Conservation (phyloP, 2,797 vertebrate species). For the Dendrocincla fuliginosa region DNA sequence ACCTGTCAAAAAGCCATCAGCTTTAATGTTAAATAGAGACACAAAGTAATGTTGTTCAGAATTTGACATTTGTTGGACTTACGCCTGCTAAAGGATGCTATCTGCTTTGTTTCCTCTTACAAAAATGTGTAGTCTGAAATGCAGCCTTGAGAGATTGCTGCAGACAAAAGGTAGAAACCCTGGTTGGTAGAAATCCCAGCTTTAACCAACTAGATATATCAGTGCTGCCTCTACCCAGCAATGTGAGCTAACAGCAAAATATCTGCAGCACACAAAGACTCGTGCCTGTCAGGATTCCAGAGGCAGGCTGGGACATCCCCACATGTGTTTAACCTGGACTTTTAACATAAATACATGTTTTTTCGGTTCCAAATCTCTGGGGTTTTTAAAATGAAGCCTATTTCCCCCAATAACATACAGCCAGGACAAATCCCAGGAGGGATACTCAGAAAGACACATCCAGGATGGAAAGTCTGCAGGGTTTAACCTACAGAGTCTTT, state of each 20-base stretch:
- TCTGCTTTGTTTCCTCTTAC: slow-evolving; percentile 84
- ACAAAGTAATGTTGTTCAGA: slow-evolving; percentile 82
- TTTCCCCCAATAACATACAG: not conserved
- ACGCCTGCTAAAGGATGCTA: slow-evolving; percentile 79
- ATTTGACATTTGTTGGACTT: slow-evolving; percentile 84
- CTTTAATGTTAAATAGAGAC: slow-evolving; percentile 89
- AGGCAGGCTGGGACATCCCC: too few relatives aligned
- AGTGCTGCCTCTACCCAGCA: slow-evolving; percentile 21
- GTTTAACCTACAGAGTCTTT: not conserved
- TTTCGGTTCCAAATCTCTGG: too few relatives aligned
- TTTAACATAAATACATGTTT: too few relatives aligned
- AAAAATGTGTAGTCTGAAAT: slow-evolving; percentile 74
- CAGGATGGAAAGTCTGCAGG: not conserved
- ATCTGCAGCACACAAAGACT: slow-evolving; percentile 26
- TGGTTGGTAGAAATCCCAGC: slow-evolving; percentile 33
- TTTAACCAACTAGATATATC: slow-evolving; percentile 39
- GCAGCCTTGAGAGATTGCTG: slow-evolving; percentile 18
- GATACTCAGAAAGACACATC: not conserved
- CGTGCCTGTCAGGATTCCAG: too few relatives aligned
- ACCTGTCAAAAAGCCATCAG: slow-evolving; percentile 92
- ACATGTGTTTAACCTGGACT: too few relatives aligned
- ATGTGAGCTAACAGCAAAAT: slow-evolving; percentile 40
- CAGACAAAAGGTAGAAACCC: slow-evolving; percentile 49
- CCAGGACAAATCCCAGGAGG: not conserved
- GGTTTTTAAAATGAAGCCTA: slow-evolving; percentile 4